Conservation (phyloP, 2,113 vertebrate genomes). For the Tricholaema leucomelas region DNA sequence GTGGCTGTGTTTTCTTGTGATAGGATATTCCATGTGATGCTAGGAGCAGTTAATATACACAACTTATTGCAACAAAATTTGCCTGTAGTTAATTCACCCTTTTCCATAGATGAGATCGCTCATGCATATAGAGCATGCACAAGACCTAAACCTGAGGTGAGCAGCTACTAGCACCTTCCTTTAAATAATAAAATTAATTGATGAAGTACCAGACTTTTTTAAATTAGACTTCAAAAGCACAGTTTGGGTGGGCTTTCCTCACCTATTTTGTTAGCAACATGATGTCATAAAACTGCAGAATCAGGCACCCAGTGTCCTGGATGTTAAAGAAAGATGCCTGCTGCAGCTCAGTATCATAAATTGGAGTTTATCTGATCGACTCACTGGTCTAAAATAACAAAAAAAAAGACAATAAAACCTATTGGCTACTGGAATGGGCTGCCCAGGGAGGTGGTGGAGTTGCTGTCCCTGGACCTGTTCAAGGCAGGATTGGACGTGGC, state of each 20-base stretch:
- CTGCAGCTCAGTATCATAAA: background rate
- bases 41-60: background rate
- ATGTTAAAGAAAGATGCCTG: background rate
- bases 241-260: conserved; percentile 7
- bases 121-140: background rate
- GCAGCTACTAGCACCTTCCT: background rate
- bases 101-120: background rate
- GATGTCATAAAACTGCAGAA: background rate
- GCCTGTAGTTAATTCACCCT: background rate
- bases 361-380: background rate
- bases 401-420: background rate
- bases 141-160: background rate
- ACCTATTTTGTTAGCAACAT: background rate
- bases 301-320: background rate
- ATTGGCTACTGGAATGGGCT: too few species aligned
- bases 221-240: conserved; percentile 4
- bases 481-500: too few species aligned
- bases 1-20: background rate
- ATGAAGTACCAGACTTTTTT: conserved; percentile 34
- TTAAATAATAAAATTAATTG: conserved; percentile 18
- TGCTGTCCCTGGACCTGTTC: too few species aligned
- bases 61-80: background rate
- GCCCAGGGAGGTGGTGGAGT: too few species aligned
- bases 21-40: background rate
- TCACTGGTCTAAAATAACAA: background rate